Base-by-base conservation (phyloP, 2,113 vertebrate species). In the Lethenteron reissneri region DNA sequence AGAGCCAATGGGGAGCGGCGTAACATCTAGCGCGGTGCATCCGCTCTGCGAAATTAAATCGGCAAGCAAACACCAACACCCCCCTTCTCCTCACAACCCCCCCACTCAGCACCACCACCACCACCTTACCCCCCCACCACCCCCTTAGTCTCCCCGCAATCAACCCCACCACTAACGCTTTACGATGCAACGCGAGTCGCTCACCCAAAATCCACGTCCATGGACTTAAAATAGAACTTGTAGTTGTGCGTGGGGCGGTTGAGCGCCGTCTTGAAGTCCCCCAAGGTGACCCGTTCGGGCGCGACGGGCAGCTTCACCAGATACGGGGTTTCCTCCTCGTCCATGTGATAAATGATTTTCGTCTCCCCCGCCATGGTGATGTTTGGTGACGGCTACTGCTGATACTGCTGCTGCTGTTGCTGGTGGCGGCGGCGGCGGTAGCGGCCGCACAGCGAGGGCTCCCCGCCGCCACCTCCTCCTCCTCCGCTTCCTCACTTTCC, bases 171-270 rank as follows among this genome's bases (percentile, higher is more conserved):
- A 41, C 41, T 41, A 41, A 41, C 41, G 41, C 41, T 41, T 41
- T 41, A 41, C 41, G 7, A 41, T 41, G 41, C 41, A 41, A 41
- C 41, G 41, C 25, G n/a, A n/a, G 25, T 9, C 74, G 81, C 90
- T 87, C 74, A 96, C 91, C 91, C 89, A 78, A 96, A 96, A 85
- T 96, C 92, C 84, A 92, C 89, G 80, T 96, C 91, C 91, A 96
- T 96, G 72, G 91, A 96, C 82, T 96, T 96, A 83, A 96, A 96
- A 84, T 92, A 96, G 83, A 96, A 96, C 85, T 96, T 96, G 84
- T 92, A 96, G 86, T 83, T 85, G 74, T 87, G 86, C 80, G 85
- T 84, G 8, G 91, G 88, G 71, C 91, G 86, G 77, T 88, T 91
- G 81, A 96, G 91, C 80, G 95, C 91, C 87, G 86, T 87, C 84